phyloP scores from a whole-genome alignment of 2,797 vertebrate species.

The Siniperca undulata region DNA sequence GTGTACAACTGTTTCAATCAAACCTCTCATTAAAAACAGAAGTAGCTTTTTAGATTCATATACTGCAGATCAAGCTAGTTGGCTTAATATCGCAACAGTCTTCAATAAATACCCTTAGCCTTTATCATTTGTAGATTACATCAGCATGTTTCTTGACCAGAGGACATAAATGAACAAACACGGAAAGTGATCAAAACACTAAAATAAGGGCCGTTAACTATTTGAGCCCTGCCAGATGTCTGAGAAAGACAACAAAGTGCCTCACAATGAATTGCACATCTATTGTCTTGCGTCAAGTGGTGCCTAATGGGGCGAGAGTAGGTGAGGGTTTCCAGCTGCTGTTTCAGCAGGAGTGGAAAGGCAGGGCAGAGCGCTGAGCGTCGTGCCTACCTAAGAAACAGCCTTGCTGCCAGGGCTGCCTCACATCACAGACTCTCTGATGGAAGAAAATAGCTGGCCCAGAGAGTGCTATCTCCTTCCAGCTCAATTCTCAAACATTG shows the following conservation, averaged over 20 bases:
- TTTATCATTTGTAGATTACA: constrained; percentile 58
- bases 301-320: constrained; percentile 59
- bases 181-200: constrained; percentile 27
- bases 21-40: constrained; percentile 64
- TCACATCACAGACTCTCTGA: constrained; percentile 71
- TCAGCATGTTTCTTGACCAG: constrained; percentile 48
- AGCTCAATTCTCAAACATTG: constrained; percentile 69
- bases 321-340: constrained; percentile 69
- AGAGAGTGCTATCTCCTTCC: constrained; percentile 66
- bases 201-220: constrained; percentile 24
- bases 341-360: constrained; percentile 55
- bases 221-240: constrained; percentile 43
- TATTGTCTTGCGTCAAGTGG: constrained; percentile 61
- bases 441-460: constrained; percentile 66
- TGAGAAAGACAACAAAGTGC: constrained; percentile 59
- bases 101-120: constrained; percentile 39
- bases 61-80: constrained; percentile 22
- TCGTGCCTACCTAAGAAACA: constrained; percentile 61
- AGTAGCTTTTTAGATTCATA: constrained; percentile 34
- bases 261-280: constrained; percentile 39
- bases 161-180: constrained; percentile 50
- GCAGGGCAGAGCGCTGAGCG: constrained; percentile 48
- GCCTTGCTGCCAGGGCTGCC: constrained; percentile 60
- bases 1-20: constrained; percentile 66
- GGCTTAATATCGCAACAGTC: constrained; percentile 41